Evolutionary conservation across 2,113 vertebrate species (phyloP).

Genomic region (Ptychochromis oligacanthus): DNA sequence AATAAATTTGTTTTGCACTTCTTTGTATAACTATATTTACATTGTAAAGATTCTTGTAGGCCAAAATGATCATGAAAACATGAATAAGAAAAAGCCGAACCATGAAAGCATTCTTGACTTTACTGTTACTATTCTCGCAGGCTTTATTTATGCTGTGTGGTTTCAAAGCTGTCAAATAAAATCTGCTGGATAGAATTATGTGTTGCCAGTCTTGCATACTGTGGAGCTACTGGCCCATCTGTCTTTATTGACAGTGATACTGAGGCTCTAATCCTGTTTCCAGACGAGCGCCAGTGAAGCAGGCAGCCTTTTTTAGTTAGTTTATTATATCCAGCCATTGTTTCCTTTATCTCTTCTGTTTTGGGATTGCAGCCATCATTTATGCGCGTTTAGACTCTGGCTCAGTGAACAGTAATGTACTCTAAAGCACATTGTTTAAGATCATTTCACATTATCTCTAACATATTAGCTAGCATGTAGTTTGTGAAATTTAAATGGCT

Average conservation of each 20-base stretch:
- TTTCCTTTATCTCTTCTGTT: constrained; percentile 50
- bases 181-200: constrained; percentile 42
- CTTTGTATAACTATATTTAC: background rate
- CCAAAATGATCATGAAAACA: background rate
- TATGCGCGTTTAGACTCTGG: constrained; percentile 1
- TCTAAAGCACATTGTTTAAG: constrained; percentile 30
- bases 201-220: constrained; percentile 37
- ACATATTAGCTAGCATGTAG: constrained; percentile 6
- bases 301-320: constrained; percentile 38
- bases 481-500: background rate
- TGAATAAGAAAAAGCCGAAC: background rate
- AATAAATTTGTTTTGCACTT: background rate
- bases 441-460: constrained; percentile 19
- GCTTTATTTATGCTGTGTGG: constrained; percentile 29
- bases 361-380: constrained; percentile 32
- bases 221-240: constrained; percentile 50
- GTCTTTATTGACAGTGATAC: constrained; percentile 65
- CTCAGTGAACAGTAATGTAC: constrained; percentile 15
- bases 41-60: background rate
- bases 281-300: constrained; percentile 48
- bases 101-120: background rate
- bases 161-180: constrained; percentile 50
- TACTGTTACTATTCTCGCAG: background rate
- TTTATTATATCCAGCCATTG: constrained; percentile 54
- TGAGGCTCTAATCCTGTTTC: constrained; percentile 55